Base-by-base conservation (phyloP, 2,888 invertebrate genomes). In the Desoria tigrina region DNA sequence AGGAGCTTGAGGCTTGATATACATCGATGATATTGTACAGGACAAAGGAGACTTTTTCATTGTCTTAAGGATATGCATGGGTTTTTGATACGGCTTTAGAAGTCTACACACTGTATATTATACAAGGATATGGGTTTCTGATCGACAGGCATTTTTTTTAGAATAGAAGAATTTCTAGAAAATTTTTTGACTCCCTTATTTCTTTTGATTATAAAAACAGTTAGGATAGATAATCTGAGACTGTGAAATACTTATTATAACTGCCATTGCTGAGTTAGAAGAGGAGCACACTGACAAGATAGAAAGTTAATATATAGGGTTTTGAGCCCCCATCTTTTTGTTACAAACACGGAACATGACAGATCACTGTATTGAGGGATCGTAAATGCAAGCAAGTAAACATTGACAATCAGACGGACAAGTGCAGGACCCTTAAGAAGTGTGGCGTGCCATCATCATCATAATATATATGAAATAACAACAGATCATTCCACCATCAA, bases 401-500 rank as follows among this genome's bases (percentile, higher is more conserved):
- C 26, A 45, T 9, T 45, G 45, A 45, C 45, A 45, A 45, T 45
- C 45, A 45, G 45, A 45, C 45, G 6, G 45, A 45, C 45, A 45
- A 45, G 45, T 45, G 45, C 45, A 45, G 45, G 45, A 45, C 45
- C 45, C 45, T 45, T 45, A 21, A 51, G 51, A 51, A 16, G 51
- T 14, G 51, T 49, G 7, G 49, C 21, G 49, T 49, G 50, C 28
- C 39, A n/a, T 26, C 28, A 45, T 1, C 53, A 27, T 39, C n/a
- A n/a, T n/a, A n/a, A n/a, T n/a, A n/a, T n/a, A n/a, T n/a, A n/a
- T n/a, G 39, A 26, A 65, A 26, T 51, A 59, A 39, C 39, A 60
- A 11, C 45, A 54, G 39, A 56, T 51, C 42, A 64, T 64, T 68
- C 45, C 51, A n/a, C n/a, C n/a, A 68, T 61, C 64, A 61, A 45